phyloP scores from a whole-genome alignment of 2,888 invertebrate species.

The Gortyna flavago region DNA sequence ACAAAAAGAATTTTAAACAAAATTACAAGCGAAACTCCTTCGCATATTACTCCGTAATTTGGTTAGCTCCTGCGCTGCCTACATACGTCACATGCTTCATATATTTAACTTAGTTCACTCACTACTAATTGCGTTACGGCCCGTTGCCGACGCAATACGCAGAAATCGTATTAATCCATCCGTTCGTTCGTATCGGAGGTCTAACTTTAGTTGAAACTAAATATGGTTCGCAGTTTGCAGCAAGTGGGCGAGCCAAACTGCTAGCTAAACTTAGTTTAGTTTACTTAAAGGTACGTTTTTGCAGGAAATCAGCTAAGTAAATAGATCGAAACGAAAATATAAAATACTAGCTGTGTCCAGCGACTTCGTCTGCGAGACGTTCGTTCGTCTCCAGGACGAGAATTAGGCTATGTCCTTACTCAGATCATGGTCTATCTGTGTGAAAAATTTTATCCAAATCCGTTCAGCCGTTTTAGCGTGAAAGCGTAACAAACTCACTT shows the following conservation, averaged over 20 bases:
- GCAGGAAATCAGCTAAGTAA: neutral
- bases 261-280: slow-evolving; percentile 1
- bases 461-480: neutral
- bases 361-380: neutral
- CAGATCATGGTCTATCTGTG: neutral
- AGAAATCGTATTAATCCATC: slow-evolving; percentile 65
- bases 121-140: slow-evolving; percentile 64
- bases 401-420: neutral
- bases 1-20: slow-evolving; percentile 34
- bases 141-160: slow-evolving; percentile 65
- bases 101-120: slow-evolving; percentile 67
- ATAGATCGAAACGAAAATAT: too few species aligned
- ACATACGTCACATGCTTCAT: slow-evolving; percentile 60
- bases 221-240: slow-evolving; percentile 25
- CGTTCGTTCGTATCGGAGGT: slow-evolving; percentile 46
- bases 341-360: neutral
- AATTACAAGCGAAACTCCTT: slow-evolving; percentile 42
- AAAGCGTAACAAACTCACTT: neutral
- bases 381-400: too few species aligned
- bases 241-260: slow-evolving; percentile 13
- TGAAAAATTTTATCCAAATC: neutral
- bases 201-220: slow-evolving; percentile 45
- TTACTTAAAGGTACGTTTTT: neutral
- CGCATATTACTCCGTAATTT: slow-evolving; percentile 64
- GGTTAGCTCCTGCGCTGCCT: slow-evolving; percentile 53